Evolutionary conservation across 2,113 vertebrate species (phyloP), one percentile per base, ranked within the genome.

Genomic region (Menidia beryllina): DNA sequence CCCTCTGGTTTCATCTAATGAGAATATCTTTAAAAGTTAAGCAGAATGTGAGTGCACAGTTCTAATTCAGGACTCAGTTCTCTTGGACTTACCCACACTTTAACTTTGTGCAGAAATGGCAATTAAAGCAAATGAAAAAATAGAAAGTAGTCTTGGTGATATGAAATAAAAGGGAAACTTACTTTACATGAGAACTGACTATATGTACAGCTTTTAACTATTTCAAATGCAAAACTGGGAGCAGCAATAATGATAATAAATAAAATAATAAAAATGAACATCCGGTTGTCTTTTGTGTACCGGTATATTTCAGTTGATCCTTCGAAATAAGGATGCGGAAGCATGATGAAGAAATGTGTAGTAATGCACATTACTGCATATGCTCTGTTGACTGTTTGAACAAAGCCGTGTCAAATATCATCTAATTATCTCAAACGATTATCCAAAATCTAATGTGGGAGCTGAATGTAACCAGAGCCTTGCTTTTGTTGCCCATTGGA

Each of bases 331-430:
- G 1, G 20, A 54, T 41, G 50, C 43, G 62, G 69, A 77, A 84
- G 65, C 57, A 5, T 27, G 63, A 54, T 39, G 21, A 70, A 38
- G 62, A 62, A 63, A 55, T 49, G n/a, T 53, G 53, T n/a, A 78
- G 57, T n/a, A 59, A 66, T 19, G 71, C 67, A 69, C 56, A 25
- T 59, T 62, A 77, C 67, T n/a, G 63, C 36, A 25, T 51, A 58
- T 50, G 45, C 82, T 78, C 72, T 56, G 62, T 34, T 58, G 69
- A 69, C 21, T 4, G 20, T 73, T 87, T 79, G 81, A 86, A 87
- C 86, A 83, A 66, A 57, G 51, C 14, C 41, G 39, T 80, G 84
- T 80, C 83, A 82, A 50, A 75, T 61, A 73, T 85, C 74, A 86
- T 86, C 80, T 55, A 78, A 86, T 90, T 86, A 86, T 41, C 36